Evolutionary conservation across 2,113 vertebrate genomes (phyloP), one percentile per base, ranked within the genome.

Genomic region (Psittacara wagleri): DNA sequence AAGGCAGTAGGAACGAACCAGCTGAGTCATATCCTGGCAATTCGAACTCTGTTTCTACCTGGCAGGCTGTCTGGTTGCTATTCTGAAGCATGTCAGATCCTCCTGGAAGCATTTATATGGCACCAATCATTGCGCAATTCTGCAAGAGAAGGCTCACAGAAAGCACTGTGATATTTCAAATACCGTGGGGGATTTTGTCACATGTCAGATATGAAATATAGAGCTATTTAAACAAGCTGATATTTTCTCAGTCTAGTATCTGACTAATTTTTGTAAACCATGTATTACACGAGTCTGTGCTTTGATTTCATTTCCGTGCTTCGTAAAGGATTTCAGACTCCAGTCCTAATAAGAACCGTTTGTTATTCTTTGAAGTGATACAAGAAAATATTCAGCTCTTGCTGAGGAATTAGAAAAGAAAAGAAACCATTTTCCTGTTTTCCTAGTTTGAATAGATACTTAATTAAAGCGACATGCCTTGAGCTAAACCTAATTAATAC

Each of bases 401-500:
- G 68, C 59, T 77, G 83, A 91, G 63, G 63, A 88, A 91, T 95
- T 92, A 90, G 20, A 82, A 94, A 93, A 86, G 82, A 96, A 95
- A 95, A 88, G 14, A 90, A 91, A 90, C 67, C 70, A 80, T 94
- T 94, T 84, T 90, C 48, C 74, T 91, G 43, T 92, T 78, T 94
- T 92, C 51, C 80, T 78, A 86, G 73, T 95, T 92, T 88, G 83
- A 94, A 83, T 43, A 91, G 95, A 86, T 91, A 78, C 62, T 92
- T 95, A 88, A 97, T 91, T 97, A 95, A 94, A 74, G 27, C 72
- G 76, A 81, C 69, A 52, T 64, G 91, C 91, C 83, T 91, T 67
- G 55, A 66, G 86, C 86, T 84, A 94, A 92, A 91, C 14, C 14
- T 92, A 96, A 95, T 94, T 94, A 97, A 78, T 92, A 84, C 64